These are phyloP conservation scores for Creontiades dilutus DNA, from an alignment of 2,888 invertebrate genomes.

Conservation along the genomic window DNA sequence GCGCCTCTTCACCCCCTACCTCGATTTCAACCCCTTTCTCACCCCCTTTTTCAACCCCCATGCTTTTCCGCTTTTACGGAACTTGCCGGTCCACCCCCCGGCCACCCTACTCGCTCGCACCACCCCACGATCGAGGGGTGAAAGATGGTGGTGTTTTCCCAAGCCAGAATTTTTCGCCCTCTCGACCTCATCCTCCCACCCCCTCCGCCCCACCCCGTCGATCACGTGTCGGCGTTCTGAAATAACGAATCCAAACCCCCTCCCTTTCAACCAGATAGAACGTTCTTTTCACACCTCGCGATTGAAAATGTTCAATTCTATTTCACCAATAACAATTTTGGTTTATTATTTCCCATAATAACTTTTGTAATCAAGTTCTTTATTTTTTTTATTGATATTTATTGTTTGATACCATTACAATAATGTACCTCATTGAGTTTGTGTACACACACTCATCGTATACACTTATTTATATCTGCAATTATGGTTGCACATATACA, in stretches of 20 bases:
- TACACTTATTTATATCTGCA: no score
- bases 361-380: no score
- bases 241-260: background rate
- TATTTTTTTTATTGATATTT: no score
- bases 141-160: conserved; percentile 57
- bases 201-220: background rate
- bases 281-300: no score
- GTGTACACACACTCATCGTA: no score
- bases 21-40: background rate
- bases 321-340: no score
- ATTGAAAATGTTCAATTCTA: no score
- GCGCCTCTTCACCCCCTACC: background rate
- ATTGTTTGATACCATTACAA: no score
- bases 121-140: background rate
- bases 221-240: conserved; percentile 39
- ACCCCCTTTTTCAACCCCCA: background rate
- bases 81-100: background rate
- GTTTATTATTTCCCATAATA: no score
- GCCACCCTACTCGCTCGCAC: background rate
- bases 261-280: background rate
- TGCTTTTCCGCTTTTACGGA: background rate
- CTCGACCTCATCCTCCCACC: background rate
- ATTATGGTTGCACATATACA: no score
- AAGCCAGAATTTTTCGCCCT: conserved; percentile 41
- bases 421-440: no score